Base-by-base conservation (phyloP, 2,888 invertebrate genomes). In the Orthosia cruda region DNA sequence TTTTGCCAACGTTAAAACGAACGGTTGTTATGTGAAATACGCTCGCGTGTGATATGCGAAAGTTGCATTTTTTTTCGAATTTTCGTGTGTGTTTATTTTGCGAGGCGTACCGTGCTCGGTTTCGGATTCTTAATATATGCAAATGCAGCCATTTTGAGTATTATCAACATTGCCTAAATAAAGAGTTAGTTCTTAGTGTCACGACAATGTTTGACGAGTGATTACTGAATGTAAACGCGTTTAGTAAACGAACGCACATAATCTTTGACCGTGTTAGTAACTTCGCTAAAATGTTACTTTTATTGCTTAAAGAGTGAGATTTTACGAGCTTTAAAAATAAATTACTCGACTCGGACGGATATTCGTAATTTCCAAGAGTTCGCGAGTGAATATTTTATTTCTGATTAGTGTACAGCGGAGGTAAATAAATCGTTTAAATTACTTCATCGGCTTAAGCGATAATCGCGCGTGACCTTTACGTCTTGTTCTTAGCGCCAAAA, bases 321-420 rank as follows among this genome's bases (percentile, higher is more conserved):
- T 96, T 96, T 96, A 96, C 90, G 96, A 94, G 93, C 95, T 91
- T 95, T 95, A 92, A 95, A 96, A 95, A 95, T 96, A 96, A 96
- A 96, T 96, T 94, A 94, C 94, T 92, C 86, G 91, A 84, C 89
- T 91, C 92, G 90, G 91, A 92, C 89, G 90, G 91, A 93, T 93
- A 94, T 94, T 94, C 92, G 91, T 91, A 92, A 91, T 91, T 93
- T 91, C 89, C 89, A 90, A 93, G 91, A 92, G 88, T 90, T 91
- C 89, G 92, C 89, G 91, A 93, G 93, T 94, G 95, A 94, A 95
- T 94, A 94, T 94, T 94, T 94, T 91, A 94, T 91, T 90, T 89
- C 87, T 89, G 91, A 93, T 94, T 93, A 92, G 91, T 93, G 92
- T 83, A 89, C 80, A 88, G 65, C 78, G 77, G 91, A 93, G 92